A percentile compares a stretch with the other conserved stretches of the same genome.
Conservation (phyloP, 1,140 invertebrate species). For the Drosophila murphyi region DNA sequence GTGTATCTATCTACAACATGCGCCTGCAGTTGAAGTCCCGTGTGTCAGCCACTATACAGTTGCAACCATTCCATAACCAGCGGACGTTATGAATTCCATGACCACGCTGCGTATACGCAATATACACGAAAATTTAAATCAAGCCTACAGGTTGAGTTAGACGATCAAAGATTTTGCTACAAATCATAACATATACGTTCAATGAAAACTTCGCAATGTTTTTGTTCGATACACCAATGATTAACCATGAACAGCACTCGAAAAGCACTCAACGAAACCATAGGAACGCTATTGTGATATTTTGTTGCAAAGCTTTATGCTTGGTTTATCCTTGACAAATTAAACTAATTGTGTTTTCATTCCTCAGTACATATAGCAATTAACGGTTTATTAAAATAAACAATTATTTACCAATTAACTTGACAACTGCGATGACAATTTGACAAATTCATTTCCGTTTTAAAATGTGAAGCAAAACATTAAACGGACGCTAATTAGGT, state of each 20-base stretch:
- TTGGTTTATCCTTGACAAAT: not conserved
- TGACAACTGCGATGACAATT: constrained; percentile 37
- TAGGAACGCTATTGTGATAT: not conserved
- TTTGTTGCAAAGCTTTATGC: not conserved
- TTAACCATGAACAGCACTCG: not conserved
- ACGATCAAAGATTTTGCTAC: constrained; percentile 3
- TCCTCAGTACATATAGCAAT: constrained; percentile 13
- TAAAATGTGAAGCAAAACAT: constrained; percentile 20
- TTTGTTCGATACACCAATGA: not conserved
- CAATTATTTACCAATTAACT: constrained; percentile 61
- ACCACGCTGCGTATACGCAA: constrained; percentile 30
- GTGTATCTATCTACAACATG: constrained; percentile 1
- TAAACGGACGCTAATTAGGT: constrained; percentile 34
- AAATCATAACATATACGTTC: constrained; percentile 7
- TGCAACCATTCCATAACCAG: constrained; percentile 37
- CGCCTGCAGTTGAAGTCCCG: not conserved
- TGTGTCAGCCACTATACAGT: not conserved
- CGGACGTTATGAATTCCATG: constrained; percentile 21
- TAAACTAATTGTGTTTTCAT: not conserved
- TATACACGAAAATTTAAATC: constrained; percentile 1
- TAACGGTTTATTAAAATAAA: constrained; percentile 23
- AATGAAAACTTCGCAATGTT: not conserved
- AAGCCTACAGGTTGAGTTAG: constrained; percentile 2
- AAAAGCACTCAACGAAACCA: not conserved
- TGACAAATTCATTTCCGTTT: constrained; percentile 77